Base-by-base conservation (phyloP, 30 jellyfish, hydroid and myxozoan genomes). In the Calvadosia cruxmelitensis region DNA sequence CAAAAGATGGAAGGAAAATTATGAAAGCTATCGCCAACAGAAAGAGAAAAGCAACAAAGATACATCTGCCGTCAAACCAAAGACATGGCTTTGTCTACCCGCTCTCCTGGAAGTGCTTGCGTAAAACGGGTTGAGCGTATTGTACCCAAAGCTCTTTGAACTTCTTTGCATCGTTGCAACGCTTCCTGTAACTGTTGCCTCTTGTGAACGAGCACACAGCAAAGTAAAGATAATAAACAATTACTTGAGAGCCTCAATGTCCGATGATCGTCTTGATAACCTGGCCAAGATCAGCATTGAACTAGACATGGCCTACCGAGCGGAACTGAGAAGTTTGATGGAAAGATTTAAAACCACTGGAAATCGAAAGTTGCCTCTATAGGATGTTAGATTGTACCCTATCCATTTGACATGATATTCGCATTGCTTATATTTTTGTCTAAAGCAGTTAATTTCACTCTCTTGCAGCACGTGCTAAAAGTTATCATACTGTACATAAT, bases 221-320 rank as follows among this genome's bases (percentile, higher is more conserved):
- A 73, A 73, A 61, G 83, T 52, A 20, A 53, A 73, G 28, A 73
- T 73, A 35, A 57, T 73, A 29, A 57, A 73, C 42, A 53, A 30
- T 67, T 73, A 53, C 62, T 73, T 73, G 52, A 51, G 75, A 33
- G 77, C 83, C 62, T 74, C 83, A 53, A 57, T 73, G 79, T 69
- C 72, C 30, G 73, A 50, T 50, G 79, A 69, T 52, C 42, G 79
- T 30, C 79, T 69, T 69, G 79, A 69, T 35, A 49, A 69, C 50
- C 79, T 69, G 31, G 79, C 50, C 33, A 71, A 69, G 50, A 69
- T 69, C 23, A 69, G 79, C 50, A 69, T 71, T 49, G 42, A 69
- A 27, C 79, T 71, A 2, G 50, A 69, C 72, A 69, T 69, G 42
- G 79, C 79, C 23, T 66, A 67, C 29, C 32, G 32, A 26, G 34